phyloP scores from a whole-genome alignment of 2,888 invertebrate genomes.

The Polymixis flavicincta region DNA sequence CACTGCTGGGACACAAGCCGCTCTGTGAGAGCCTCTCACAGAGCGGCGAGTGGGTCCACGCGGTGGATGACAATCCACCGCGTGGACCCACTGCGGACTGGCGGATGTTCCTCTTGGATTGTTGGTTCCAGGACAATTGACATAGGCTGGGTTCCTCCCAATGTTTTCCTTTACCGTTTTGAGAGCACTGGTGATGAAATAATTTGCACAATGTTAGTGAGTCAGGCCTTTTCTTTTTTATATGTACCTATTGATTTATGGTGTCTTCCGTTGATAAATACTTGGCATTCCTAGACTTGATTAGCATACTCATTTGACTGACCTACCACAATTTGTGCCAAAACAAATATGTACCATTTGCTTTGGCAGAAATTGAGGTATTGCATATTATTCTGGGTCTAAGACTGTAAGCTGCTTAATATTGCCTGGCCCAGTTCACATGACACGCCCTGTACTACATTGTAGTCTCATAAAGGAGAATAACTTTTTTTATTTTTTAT shows the following conservation, averaged over 20 bases:
- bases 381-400: not conserved
- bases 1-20: too few species aligned
- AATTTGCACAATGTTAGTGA: not conserved
- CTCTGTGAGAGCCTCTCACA: too few species aligned
- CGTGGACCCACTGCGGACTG: too few species aligned
- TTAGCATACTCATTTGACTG: not conserved
- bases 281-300: not conserved
- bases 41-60: too few species aligned
- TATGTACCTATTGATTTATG: not conserved
- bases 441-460: not conserved
- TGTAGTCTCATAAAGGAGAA: not conserved
- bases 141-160: too few species aligned
- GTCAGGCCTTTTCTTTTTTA: not conserved
- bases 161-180: too few species aligned
- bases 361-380: not conserved
- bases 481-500: not conserved
- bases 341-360: not conserved
- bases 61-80: too few species aligned
- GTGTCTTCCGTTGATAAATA: not conserved
- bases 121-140: too few species aligned
- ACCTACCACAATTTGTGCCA: slow-evolving; percentile 19
- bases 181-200: too few species aligned
- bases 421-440: slow-evolving; percentile 8
- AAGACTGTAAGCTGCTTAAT: not conserved
- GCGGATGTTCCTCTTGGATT: too few species aligned